phyloP scores from a whole-genome alignment of 2,888 invertebrate species.

The Sisyra terminalis region DNA sequence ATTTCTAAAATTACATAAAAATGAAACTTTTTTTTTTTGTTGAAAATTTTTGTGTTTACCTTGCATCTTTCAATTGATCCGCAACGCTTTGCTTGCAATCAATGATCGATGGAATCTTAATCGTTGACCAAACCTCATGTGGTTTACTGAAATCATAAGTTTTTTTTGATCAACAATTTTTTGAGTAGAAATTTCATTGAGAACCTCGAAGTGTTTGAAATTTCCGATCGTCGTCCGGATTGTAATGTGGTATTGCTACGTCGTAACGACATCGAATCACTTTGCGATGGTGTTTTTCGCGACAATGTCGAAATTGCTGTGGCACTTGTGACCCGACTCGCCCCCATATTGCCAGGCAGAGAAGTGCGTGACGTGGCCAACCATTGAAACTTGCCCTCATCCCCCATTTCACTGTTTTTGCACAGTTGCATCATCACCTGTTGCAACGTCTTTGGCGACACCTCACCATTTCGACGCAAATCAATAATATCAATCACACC shows the following conservation, averaged over 20 bases:
- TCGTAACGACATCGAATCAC: background rate
- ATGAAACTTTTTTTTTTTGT: background rate
- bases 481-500: slow-evolving; percentile 51
- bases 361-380: slow-evolving; percentile 15
- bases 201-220: too few species aligned
- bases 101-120: background rate
- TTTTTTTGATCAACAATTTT: too few species aligned
- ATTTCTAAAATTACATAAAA: background rate
- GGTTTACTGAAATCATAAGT: background rate
- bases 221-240: background rate
- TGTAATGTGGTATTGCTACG: slow-evolving; percentile 3
- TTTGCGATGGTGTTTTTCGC: background rate
- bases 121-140: slow-evolving; percentile 5
- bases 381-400: slow-evolving; percentile 20
- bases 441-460: slow-evolving; percentile 31
- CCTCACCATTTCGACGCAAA: slow-evolving; percentile 39
- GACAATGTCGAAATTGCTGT: background rate
- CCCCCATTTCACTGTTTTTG: slow-evolving; percentile 13
- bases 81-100: slow-evolving; percentile 1
- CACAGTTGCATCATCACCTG: slow-evolving; percentile 31
- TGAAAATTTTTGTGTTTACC: background rate
- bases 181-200: too few species aligned
- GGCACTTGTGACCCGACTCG: slow-evolving; percentile 13
- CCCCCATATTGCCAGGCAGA: too few species aligned
- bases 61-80: slow-evolving; percentile 7